phyloP scores from a whole-genome alignment of 2,888 invertebrate species.

The Xestia ashworthii region DNA sequence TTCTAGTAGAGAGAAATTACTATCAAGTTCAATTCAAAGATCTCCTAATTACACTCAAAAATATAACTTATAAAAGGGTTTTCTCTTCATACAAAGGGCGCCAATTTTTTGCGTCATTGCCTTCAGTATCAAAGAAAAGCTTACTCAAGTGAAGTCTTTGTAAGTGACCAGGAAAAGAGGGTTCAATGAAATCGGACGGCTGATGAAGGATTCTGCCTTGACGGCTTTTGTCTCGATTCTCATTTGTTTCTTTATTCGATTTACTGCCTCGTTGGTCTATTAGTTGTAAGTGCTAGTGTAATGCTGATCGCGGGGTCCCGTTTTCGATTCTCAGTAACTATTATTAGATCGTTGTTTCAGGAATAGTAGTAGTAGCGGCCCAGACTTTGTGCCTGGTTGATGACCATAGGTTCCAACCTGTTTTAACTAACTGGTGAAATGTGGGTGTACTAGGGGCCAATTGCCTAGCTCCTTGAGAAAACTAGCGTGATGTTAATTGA shows the following conservation, averaged over 20 bases:
- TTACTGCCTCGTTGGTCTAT: background rate
- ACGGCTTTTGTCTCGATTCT: background rate
- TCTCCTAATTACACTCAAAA: background rate
- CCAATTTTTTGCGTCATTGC: slow-evolving; percentile 38
- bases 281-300: background rate
- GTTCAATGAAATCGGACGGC: slow-evolving; percentile 43
- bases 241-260: slow-evolving; percentile 14
- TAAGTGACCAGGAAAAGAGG: slow-evolving; percentile 50
- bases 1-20: background rate
- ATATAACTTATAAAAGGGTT: background rate
- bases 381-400: background rate
- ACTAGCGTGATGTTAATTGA: background rate
- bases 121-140: slow-evolving; percentile 28
- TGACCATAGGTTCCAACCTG: background rate
- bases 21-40: background rate
- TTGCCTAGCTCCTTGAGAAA: background rate
- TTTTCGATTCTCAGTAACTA: background rate
- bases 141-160: slow-evolving; percentile 34
- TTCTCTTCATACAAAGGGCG: background rate
- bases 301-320: background rate
- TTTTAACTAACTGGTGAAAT: background rate
- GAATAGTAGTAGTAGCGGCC: background rate
- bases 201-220: slow-evolving; percentile 35
- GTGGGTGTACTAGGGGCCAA: background rate
- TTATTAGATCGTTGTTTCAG: background rate